A percentile compares a stretch with the other conserved stretches of the same genome.
Conservation (phyloP, 2,888 invertebrate genomes). For the Diaperis boleti region DNA sequence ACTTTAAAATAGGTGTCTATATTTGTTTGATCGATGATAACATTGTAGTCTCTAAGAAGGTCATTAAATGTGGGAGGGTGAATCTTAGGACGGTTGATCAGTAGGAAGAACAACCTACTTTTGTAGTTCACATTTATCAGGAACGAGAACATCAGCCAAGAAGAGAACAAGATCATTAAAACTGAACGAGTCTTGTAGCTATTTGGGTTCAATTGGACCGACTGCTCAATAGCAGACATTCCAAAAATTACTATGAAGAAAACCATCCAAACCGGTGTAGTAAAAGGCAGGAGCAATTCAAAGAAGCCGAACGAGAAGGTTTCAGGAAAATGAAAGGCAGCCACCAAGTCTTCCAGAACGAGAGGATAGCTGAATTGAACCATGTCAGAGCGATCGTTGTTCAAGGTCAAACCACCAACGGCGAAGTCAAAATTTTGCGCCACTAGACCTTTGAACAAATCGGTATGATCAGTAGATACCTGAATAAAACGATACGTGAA, state of each 20-base stretch:
- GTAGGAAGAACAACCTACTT: neutral
- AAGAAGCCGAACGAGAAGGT: too few relatives aligned
- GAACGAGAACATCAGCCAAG: neutral
- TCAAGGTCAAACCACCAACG: constrained; percentile 16
- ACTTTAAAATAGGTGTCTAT: neutral
- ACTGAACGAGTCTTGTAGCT: neutral
- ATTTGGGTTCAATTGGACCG: neutral
- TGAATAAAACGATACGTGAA: neutral
- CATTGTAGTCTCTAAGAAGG: neutral
- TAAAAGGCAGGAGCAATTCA: too few relatives aligned
- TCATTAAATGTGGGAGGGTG: neutral
- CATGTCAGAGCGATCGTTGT: neutral
- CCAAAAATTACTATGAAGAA: neutral
- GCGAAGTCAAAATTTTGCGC: constrained; percentile 10
- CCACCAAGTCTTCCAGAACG: too few relatives aligned
- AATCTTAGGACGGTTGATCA: neutral
- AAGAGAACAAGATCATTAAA: neutral
- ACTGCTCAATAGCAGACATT: constrained; percentile 1
- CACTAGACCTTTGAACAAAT: neutral
- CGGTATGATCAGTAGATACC: neutral
- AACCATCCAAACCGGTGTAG: too few relatives aligned
- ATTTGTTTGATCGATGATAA: neutral
- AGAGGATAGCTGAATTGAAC: neutral
- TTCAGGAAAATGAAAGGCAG: too few relatives aligned
- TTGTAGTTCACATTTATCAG: constrained; percentile 1